These are phyloP conservation scores for Cynaeus angustus DNA, from an alignment of 2,888 invertebrate species.

Conservation along the genomic window DNA sequence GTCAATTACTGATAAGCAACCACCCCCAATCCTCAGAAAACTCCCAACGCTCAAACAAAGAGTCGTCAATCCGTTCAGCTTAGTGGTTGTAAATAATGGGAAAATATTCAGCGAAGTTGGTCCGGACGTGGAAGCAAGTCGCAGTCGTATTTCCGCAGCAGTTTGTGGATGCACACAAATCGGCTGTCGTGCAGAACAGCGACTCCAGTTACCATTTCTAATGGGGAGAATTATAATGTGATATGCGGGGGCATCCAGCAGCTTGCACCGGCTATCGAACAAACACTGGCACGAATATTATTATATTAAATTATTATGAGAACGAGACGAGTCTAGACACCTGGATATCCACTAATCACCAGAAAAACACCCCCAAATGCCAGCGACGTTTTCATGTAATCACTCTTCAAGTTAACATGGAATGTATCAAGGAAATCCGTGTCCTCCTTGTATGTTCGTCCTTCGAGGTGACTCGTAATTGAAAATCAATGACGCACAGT, in stretches of 20 bases:
- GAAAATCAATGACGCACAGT: constrained; percentile 58
- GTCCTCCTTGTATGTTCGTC: constrained; percentile 8
- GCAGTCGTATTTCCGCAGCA: constrained; percentile 64
- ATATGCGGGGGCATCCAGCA: constrained; percentile 49
- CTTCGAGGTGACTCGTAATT: constrained; percentile 51
- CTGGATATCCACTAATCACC: constrained; percentile 44
- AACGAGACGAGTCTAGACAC: constrained; percentile 55
- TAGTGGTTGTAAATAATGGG: constrained; percentile 62
- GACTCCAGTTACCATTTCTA: constrained; percentile 40
- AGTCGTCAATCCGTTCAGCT: constrained; percentile 57
- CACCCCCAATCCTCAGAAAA: neutral
- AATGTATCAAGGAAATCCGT: constrained; percentile 22
- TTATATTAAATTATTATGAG: constrained; percentile 61
- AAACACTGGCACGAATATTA: constrained; percentile 60
- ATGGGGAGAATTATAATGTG: constrained; percentile 50
- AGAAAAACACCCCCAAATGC: constrained; percentile 36
- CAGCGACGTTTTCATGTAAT: too few relatives aligned
- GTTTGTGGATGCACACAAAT: constrained; percentile 55
- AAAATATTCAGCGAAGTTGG: constrained; percentile 63
- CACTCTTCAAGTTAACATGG: too few relatives aligned
- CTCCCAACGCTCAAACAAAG: constrained; percentile 23
- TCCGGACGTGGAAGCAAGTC: constrained; percentile 64
- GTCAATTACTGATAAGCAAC: constrained; percentile 4
- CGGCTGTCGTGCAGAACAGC: constrained; percentile 51
- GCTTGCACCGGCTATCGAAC: constrained; percentile 61